These are phyloP conservation scores for Alloscopus bannaensis DNA, from an alignment of 2,888 invertebrate genomes.

Conservation along the genomic window DNA sequence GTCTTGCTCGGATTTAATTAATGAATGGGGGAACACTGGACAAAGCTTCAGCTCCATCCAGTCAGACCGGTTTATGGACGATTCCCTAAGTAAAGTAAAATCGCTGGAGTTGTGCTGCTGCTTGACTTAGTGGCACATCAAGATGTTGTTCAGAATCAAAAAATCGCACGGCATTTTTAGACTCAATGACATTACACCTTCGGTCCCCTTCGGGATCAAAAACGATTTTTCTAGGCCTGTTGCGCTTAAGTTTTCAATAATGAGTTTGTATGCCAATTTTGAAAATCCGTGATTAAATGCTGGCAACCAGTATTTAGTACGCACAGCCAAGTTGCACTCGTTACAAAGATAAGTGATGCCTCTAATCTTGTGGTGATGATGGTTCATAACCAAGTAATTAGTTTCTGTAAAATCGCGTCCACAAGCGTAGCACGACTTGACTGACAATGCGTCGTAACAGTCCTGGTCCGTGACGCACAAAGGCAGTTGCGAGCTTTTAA, in stretches of 20 bases:
- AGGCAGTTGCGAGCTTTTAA: not conserved
- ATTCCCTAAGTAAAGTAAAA: too few relatives aligned
- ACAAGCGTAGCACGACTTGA: not conserved
- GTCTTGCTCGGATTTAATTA: too few relatives aligned
- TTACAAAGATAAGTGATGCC: not conserved
- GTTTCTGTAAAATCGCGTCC: not conserved
- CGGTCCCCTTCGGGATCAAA: not conserved
- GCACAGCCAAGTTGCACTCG: not conserved
- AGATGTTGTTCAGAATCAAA: not conserved
- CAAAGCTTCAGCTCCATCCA: too few relatives aligned
- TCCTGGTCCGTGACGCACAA: not conserved
- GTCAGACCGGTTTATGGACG: too few relatives aligned
- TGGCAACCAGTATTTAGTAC: not conserved
- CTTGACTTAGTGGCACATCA: not conserved
- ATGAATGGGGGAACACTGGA: too few relatives aligned
- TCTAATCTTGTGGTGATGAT: not conserved
- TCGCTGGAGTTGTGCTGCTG: not conserved
- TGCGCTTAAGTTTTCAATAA: not conserved
- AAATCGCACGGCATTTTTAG: not conserved
- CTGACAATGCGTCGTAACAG: not conserved
- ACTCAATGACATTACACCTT: not conserved
- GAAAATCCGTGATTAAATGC: not conserved
- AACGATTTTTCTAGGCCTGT: not conserved
- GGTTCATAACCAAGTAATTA: not conserved
- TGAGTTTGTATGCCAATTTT: not conserved